These are phyloP conservation scores for Dromiciops gliroides DNA, from an alignment of 2,113 vertebrate species.

Conservation along the genomic window DNA sequence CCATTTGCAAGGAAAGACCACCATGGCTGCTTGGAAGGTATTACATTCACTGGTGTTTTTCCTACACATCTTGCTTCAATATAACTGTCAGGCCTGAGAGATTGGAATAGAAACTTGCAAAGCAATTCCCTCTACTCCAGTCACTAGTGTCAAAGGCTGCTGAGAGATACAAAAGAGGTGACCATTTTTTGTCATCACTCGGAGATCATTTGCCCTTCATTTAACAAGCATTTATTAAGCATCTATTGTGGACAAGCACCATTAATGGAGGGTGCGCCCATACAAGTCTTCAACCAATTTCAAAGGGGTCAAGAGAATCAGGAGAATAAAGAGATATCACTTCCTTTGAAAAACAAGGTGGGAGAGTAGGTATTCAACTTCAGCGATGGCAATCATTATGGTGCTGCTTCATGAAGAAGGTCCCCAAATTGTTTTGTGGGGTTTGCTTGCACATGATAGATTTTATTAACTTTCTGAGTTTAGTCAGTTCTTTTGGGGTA, in stretches of 20 bases:
- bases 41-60: conserved; percentile 10
- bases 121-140: conserved; percentile 24
- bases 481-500: conserved; percentile 3
- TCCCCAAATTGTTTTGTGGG: conserved; percentile 16
- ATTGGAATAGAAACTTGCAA: conserved; percentile 2
- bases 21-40: neutral
- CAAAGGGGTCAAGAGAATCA: conserved; percentile 1
- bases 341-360: conserved; percentile 47
- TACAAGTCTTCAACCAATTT: conserved; percentile 45
- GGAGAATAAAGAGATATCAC: conserved; percentile 17
- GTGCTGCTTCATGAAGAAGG: conserved; percentile 6
- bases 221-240: conserved; percentile 27
- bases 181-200: neutral
- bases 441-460: neutral
- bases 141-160: neutral
- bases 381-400: neutral
- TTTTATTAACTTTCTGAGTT: conserved; percentile 26
- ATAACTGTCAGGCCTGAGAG: conserved; percentile 30
- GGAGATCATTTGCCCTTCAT: conserved; percentile 5
- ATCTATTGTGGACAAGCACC: neutral
- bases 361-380: neutral
- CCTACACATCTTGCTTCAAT: conserved; percentile 11
- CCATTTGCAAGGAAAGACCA: conserved; percentile 28
- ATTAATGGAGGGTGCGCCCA: conserved; percentile 33
- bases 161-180: neutral